Conservation (phyloP, 2,113 vertebrate species). For the Strigops habroptila region DNA sequence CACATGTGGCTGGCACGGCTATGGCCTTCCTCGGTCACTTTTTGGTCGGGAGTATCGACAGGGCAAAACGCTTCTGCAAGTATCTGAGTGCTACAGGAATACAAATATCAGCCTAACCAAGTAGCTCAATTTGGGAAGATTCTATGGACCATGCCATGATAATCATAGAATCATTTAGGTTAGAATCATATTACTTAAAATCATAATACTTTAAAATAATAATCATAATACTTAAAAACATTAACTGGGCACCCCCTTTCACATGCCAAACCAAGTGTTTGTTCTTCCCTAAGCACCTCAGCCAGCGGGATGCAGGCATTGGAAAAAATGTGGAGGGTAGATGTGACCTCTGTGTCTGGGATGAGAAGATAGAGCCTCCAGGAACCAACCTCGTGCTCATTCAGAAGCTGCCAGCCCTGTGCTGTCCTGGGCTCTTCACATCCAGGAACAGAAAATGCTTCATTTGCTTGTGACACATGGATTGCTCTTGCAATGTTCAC, state of each 20-base stretch:
- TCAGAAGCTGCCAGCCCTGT: rapidly evolving
- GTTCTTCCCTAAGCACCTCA: neutral
- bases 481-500: neutral
- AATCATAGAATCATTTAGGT: neutral
- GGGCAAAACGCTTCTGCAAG: neutral
- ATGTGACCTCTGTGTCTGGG: neutral
- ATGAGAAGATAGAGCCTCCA: neutral
- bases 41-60: rapidly evolving
- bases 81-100: neutral
- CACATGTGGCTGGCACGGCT: neutral
- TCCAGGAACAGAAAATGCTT: neutral
- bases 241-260: neutral
- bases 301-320: neutral
- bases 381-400: neutral
- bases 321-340: neutral
- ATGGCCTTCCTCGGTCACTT: neutral
- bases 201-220: neutral
- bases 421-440: neutral
- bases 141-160: neutral
- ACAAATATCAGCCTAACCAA: neutral
- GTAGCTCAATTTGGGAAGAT: neutral
- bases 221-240: neutral
- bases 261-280: rapidly evolving
- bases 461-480: neutral
- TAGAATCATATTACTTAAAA: neutral